Evolutionary conservation across 1,140 invertebrate genomes (phyloP), one percentile per base, ranked within the genome.

Genomic region (Akabosia matsudoensis): DNA sequence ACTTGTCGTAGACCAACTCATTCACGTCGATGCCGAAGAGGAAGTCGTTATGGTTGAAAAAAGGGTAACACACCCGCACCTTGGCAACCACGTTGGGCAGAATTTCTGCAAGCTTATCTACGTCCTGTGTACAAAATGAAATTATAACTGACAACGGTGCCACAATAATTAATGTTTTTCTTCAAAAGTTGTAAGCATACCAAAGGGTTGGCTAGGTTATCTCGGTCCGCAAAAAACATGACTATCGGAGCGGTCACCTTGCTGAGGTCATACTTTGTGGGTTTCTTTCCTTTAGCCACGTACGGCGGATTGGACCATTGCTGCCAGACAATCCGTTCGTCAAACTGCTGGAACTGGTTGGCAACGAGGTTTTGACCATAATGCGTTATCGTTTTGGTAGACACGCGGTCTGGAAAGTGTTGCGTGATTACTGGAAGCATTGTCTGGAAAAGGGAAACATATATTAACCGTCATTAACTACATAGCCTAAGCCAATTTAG

Each of bases 21-120:
- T 67, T 67, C 61, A 67, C 61, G 61, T 67, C 24, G 13, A 67
- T 22, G 28, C 61, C 61, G 28, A 67, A 67, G 1, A 67, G 28
- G n/a, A 67, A 67, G 61, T 67, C 61, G 31, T 67, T 67, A n/a
- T 67, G 61, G 22, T 67, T 67, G 30, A 67, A 67, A 2, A 30
- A 67, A 22, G 61, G 61, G 28, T 67, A 67, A 30, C 61, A 67
- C 3, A 67, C 61, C 31, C 28, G 28, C 26, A 67, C 28, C 7
- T 7, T 22, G 1, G 28, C 28, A 14, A 30, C 31, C 26, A 67
- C 61, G 28, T 67, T 67, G 1, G 61, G 61, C 4, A 67, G 30
- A 31, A 13, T 24, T 2, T 2, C 14, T 4, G 22, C 22, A 22
- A 67, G 61, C n/a, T 4, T 30, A 30, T 28, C 61, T 10, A 67